These are phyloP conservation scores for Atopsyche davidsoni DNA, from an alignment of 1,140 invertebrate species.

Conservation along the genomic window DNA sequence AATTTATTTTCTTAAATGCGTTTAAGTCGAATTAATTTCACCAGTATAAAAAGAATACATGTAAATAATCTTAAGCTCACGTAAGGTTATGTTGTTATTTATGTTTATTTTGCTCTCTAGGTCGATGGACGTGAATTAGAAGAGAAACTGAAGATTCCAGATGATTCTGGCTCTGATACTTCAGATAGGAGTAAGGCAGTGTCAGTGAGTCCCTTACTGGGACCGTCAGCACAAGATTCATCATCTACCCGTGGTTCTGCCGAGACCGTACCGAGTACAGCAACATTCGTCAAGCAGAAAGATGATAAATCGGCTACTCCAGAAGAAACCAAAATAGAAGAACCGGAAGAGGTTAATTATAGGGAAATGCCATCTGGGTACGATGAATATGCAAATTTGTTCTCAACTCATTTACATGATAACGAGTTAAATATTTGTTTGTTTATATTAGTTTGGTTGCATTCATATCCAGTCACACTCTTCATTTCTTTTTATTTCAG, in stretches of 20 bases:
- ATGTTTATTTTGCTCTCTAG: constrained; percentile 46
- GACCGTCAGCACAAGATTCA: constrained; percentile 46
- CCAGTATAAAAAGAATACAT: constrained; percentile 2
- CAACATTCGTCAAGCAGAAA: constrained; percentile 38
- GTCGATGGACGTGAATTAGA: constrained; percentile 63
- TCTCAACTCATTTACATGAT: too few relatives aligned
- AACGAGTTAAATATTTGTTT: too few relatives aligned
- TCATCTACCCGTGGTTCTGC: constrained; percentile 36
- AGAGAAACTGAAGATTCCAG: constrained; percentile 59
- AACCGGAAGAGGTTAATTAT: constrained; percentile 49
- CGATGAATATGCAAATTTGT: constrained; percentile 34
- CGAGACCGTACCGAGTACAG: constrained; percentile 13
- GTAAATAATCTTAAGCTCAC: constrained; percentile 3
- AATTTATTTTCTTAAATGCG: constrained; percentile 5
- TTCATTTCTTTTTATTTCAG: too few relatives aligned
- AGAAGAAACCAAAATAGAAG: constrained; percentile 46
- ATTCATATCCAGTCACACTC: too few relatives aligned
- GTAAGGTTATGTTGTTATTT: constrained; percentile 30
- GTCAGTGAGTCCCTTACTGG: constrained; percentile 39
- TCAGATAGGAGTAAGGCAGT: constrained; percentile 57
- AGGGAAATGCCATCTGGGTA: constrained; percentile 49
- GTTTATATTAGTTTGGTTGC: too few relatives aligned
- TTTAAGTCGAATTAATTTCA: constrained; percentile 1
- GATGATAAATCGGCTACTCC: constrained; percentile 42
- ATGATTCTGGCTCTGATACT: constrained; percentile 57